phyloP scores from a whole-genome alignment of 2,797 vertebrate species.

The Rhincodon typus region DNA sequence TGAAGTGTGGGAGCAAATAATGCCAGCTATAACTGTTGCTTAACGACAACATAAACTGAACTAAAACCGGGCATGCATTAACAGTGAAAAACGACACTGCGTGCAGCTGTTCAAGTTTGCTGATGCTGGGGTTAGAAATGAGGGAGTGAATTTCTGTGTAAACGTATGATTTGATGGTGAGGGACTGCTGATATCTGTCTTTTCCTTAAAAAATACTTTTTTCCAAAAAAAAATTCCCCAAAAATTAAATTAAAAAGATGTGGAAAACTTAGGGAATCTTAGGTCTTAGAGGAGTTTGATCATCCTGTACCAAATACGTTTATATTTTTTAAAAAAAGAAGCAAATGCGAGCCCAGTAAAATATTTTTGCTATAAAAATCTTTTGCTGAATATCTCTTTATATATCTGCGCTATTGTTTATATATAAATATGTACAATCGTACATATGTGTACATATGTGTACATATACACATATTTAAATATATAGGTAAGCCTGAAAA shows the following conservation, averaged over 20 bases:
- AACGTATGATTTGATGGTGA: slow-evolving; percentile 82
- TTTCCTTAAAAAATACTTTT: slow-evolving; percentile 40
- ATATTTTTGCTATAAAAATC: background rate
- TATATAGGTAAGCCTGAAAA: slow-evolving; percentile 51
- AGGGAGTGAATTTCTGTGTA: slow-evolving; percentile 94
- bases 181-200: slow-evolving; percentile 72
- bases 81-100: slow-evolving; percentile 59
- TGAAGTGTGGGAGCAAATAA: slow-evolving; percentile 79
- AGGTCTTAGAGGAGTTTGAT: background rate
- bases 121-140: slow-evolving; percentile 75
- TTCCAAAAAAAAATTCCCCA: slow-evolving; percentile 17
- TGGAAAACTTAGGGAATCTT: slow-evolving; percentile 9
- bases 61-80: slow-evolving; percentile 62
- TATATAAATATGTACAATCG: background rate
- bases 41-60: background rate
- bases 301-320: background rate
- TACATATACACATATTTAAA: slow-evolving; percentile 45
- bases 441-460: background rate
- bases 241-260: background rate
- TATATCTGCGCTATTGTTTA: slow-evolving; percentile 5
- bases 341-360: background rate
- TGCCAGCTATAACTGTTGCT: slow-evolving; percentile 40
- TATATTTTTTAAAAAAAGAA: background rate
- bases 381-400: background rate
- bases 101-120: slow-evolving; percentile 71